Base-by-base conservation (phyloP, 1,140 invertebrate species). In the Neelides sp. region DNA sequence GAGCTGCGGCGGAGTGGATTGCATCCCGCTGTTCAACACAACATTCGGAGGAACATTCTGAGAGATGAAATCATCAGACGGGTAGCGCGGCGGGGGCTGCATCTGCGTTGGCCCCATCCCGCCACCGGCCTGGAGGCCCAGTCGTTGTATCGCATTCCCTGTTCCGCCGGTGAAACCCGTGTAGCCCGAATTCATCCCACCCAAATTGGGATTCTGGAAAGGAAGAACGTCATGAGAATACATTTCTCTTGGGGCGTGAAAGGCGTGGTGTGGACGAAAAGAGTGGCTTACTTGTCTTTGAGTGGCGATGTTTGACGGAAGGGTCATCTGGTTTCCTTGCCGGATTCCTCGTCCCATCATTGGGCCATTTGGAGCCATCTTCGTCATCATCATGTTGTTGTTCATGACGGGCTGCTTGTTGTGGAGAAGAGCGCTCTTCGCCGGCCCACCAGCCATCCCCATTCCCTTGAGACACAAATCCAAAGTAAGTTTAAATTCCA, bases 361-460 rank as follows among this genome's bases (percentile, higher is more conserved):
- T 30, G 58, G 58, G 39, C 58, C 58, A 47, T 60, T 60, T 17
- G 42, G 50, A 15, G 52, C 50, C 45, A 57, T 41, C 35, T 57
- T 60, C 8, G n/a, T 37, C 52, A 59, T 59, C 48, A 57, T 60
- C 50, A 59, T 48, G 15, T 55, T 55, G 34, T 57, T 60, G 26
- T 57, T 60, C 35, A 56, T 60, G 5, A 35, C 32, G 8, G 48
- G 47, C 15, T 49, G 47, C 27, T 60, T 55, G 19, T 60, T 60
- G 4, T 51, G 35, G 2, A 51, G 43, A 12, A 60, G 28, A 39
- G 54, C 57, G 17, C 46, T 50, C 22, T 41, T 43, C 20, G 7
- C 17, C 4, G 20, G 17, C 23, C 17, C 37, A 20, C 44, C 45
- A 17, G 51, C 15, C 51, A 60, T 54, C 48, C 56, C 57, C 57